Conservation (phyloP, 1,140 invertebrate genomes). For the Drosophila sucinea region DNA sequence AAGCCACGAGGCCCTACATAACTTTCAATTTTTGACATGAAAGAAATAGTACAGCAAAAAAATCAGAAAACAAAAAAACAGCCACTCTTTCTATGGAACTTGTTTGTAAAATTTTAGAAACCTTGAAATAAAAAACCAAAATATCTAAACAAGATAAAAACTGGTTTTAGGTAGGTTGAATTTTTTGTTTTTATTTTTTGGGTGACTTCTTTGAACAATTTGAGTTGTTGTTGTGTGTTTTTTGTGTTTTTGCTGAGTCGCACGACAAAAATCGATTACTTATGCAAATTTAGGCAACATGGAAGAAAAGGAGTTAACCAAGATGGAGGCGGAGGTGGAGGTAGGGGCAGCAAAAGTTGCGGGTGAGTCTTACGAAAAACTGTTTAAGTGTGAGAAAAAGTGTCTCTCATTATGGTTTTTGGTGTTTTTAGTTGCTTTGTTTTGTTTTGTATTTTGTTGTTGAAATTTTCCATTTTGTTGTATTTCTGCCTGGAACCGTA, state of each 20-base stretch:
- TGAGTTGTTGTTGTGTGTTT: background rate
- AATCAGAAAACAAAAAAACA: background rate
- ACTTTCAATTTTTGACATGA: conserved; percentile 20
- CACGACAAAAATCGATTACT: conserved; percentile 29
- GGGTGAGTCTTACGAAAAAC: conserved; percentile 8
- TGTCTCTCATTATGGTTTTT: conserved; percentile 19
- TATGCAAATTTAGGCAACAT: conserved; percentile 21
- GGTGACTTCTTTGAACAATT: conserved; percentile 12
- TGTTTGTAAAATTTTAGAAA: conserved; percentile 18
- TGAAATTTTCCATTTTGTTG: conserved; percentile 21
- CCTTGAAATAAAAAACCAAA: conserved; percentile 22
- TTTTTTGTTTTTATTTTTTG: conserved; percentile 6
- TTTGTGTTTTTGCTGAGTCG: conserved; percentile 5
- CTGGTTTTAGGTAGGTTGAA: conserved; percentile 2
- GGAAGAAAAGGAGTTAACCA: background rate
- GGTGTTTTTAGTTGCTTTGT: conserved; percentile 12
- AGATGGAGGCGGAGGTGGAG: background rate
- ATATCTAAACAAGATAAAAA: conserved; percentile 19
- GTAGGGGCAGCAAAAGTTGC: background rate
- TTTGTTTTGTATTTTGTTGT: conserved; percentile 4
- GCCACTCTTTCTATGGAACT: conserved; percentile 6
- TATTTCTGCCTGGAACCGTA: conserved; percentile 8
- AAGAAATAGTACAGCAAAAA: conserved; percentile 12
- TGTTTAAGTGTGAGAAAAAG: conserved; percentile 17
- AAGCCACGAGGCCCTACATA: conserved; percentile 10